These are phyloP conservation scores for Ecliptopera silaceata DNA, from an alignment of 2,888 invertebrate genomes.

Conservation along the genomic window DNA sequence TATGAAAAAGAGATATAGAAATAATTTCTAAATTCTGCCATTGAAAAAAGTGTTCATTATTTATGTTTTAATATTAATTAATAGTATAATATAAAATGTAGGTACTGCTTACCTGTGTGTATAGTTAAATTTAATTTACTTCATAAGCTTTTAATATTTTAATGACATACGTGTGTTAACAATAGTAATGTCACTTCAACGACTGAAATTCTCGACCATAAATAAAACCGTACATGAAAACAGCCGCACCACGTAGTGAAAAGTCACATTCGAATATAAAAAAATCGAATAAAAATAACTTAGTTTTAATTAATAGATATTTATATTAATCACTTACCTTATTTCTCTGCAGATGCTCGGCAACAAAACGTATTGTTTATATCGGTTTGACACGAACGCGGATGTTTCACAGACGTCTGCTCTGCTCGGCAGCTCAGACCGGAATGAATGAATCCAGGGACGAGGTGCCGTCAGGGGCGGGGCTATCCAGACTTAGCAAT, in stretches of 20 bases:
- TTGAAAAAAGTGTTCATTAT: no score
- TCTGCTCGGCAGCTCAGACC: slow-evolving; percentile 49
- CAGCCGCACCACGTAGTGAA: slow-evolving; percentile 16
- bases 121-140: no score
- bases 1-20: no score
- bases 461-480: slow-evolving; percentile 63
- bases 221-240: slow-evolving; percentile 13
- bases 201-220: not conserved
- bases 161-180: no score
- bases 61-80: no score
- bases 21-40: no score
- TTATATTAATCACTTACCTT: slow-evolving; percentile 33
- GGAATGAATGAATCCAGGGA: slow-evolving; percentile 75
- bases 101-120: no score
- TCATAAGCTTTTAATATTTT: no score
- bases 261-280: slow-evolving; percentile 11
- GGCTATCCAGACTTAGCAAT: slow-evolving; percentile 53
- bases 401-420: slow-evolving; percentile 38
- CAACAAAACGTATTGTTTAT: slow-evolving; percentile 27
- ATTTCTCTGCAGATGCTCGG: slow-evolving; percentile 2
- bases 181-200: not conserved
- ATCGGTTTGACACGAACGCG: slow-evolving; percentile 45
- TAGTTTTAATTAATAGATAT: not conserved
- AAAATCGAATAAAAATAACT: slow-evolving; percentile 11
- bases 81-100: no score